Conservation (phyloP, 2,888 invertebrate genomes). For the Drosophila greeni region DNA sequence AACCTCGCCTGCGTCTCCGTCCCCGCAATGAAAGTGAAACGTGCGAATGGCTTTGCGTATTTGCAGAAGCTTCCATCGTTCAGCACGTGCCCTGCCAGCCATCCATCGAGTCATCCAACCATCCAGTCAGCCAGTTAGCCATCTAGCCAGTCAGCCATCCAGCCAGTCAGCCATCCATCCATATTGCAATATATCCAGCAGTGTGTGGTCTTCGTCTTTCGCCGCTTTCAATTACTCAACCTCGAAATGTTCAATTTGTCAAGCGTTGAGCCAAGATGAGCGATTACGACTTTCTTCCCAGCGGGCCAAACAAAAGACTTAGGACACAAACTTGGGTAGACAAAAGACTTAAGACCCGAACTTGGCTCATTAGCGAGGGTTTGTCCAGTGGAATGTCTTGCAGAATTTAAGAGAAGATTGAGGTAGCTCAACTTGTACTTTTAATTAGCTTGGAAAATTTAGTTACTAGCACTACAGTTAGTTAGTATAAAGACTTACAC, state of each 20-base stretch:
- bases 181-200: constrained; percentile 2
- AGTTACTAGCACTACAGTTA: constrained; percentile 1
- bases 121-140: neutral
- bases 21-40: constrained; percentile 52
- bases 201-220: constrained; percentile 26
- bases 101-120: constrained; percentile 3
- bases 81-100: constrained; percentile 40
- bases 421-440: neutral
- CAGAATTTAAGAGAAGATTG: constrained; percentile 8
- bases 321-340: constrained; percentile 49
- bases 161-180: neutral
- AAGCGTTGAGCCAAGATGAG: constrained; percentile 23
- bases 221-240: constrained; percentile 42
- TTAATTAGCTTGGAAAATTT: constrained; percentile 7
- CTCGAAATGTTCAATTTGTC: constrained; percentile 36
- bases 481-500: neutral
- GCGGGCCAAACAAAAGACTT: constrained; percentile 54
- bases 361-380: constrained; percentile 30
- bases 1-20: constrained; percentile 11
- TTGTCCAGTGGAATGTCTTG: constrained; percentile 6
- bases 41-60: constrained; percentile 56
- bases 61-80: constrained; percentile 41
- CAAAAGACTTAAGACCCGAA: constrained; percentile 60
- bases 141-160: neutral
- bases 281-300: constrained; percentile 36